Percentiles rank a stretch among this genome's conserved stretches.
These are phyloP conservation scores for Bergia sp. DNA, from an alignment of 92 coral and sea anemone species.

Conservation along the genomic window DNA sequence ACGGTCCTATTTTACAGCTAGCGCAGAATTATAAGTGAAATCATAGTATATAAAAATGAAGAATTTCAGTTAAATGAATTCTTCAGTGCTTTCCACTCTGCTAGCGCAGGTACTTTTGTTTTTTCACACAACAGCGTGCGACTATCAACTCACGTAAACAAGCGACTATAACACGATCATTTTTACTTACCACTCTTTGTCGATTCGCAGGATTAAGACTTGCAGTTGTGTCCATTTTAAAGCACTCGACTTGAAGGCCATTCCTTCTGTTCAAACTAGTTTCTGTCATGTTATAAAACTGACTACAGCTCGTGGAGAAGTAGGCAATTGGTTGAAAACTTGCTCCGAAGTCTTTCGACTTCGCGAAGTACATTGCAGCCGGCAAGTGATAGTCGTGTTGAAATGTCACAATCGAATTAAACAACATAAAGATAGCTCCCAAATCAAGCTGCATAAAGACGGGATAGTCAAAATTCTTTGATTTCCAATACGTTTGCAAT, in stretches of 20 bases:
- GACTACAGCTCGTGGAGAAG: conserved; percentile 73
- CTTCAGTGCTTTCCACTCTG: not conserved
- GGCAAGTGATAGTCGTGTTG: conserved; percentile 70
- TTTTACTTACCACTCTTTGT: conserved; percentile 49
- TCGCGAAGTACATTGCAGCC: conserved; percentile 88
- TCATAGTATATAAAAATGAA: too few species aligned
- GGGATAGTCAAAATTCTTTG: conserved; percentile 76
- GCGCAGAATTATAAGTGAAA: not conserved
- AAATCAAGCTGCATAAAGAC: conserved; percentile 78
- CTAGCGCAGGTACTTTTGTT: not conserved
- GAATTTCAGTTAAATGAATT: not conserved
- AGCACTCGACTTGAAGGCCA: not conserved
- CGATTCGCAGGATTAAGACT: conserved; percentile 29
- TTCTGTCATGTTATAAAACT: conserved; percentile 73
- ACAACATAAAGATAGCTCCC: conserved; percentile 74
- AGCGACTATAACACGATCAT: not conserved
- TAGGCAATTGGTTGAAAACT: conserved; percentile 62
- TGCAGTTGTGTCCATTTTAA: conserved; percentile 13
- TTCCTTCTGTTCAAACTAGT: conserved; percentile 18
- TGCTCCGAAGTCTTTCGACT: conserved; percentile 80
- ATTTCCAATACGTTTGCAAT: conserved; percentile 83
- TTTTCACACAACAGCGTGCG: not conserved
- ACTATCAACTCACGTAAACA: not conserved
- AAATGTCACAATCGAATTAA: conserved; percentile 71
- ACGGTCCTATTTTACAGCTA: not conserved